Evolutionary conservation across 2,113 vertebrate genomes (phyloP).

Genomic region (Cottus gobio): DNA sequence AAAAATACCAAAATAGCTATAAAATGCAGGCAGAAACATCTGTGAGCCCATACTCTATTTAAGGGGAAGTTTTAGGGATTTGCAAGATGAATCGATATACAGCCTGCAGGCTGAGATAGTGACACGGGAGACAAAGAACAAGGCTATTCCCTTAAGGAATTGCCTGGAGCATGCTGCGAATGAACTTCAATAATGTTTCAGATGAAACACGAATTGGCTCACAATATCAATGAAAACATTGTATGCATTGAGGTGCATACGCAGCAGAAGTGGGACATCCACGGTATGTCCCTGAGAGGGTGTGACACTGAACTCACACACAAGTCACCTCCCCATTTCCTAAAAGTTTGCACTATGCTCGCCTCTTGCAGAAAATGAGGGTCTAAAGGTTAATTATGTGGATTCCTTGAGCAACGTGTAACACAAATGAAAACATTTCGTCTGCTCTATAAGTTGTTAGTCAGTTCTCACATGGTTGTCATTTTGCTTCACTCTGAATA

Average conservation of each 20-base stretch:
- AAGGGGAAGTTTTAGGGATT: constrained; percentile 46
- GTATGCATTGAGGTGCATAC: constrained; percentile 5
- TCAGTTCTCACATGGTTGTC: background rate
- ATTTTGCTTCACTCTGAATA: background rate
- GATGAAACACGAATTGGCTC: constrained; percentile 49
- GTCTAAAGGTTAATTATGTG: constrained; percentile 11
- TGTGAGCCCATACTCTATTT: constrained; percentile 19
- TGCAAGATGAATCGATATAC: constrained; percentile 55
- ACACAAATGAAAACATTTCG: background rate
- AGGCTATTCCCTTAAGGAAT: constrained; percentile 43
- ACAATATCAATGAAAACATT: constrained; percentile 33
- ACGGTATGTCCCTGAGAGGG: background rate
- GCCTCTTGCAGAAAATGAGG: background rate
- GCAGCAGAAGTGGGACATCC: constrained; percentile 8
- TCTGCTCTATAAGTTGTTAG: background rate
- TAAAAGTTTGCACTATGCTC: background rate
- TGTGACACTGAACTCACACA: background rate
- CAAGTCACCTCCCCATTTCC: background rate
- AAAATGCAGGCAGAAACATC: constrained; percentile 17
- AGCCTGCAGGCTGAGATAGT: constrained; percentile 44
- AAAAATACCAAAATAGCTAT: background rate
- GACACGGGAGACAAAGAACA: constrained; percentile 54
- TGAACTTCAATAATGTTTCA: constrained; percentile 59
- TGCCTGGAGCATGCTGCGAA: constrained; percentile 37
- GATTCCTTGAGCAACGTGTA: background rate